Conservation (phyloP, 2,888 invertebrate genomes). For the Caenorhabditis uteleia region DNA sequence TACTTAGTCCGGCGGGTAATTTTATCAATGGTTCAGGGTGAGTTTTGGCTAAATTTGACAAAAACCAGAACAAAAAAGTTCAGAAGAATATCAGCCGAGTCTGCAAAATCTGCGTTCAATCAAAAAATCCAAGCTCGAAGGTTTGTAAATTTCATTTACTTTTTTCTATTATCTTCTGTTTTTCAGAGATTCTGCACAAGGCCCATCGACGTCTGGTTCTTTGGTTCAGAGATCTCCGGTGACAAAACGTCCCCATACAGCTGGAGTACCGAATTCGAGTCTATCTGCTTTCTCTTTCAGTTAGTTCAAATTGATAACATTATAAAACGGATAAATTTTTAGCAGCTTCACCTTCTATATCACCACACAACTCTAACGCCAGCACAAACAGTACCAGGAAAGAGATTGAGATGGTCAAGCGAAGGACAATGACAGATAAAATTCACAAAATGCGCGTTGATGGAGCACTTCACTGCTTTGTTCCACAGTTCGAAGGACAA, state of each 20-base stretch:
- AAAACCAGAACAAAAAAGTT: not conserved
- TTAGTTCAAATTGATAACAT: too few species aligned
- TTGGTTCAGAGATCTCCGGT: not conserved
- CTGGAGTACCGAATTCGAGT: too few species aligned
- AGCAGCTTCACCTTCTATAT: too few species aligned
- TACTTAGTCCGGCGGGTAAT: slow-evolving; percentile 34
- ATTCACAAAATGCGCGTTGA: not conserved
- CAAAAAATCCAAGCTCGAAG: too few species aligned
- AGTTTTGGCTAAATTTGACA: slow-evolving; percentile 3
- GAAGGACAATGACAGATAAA: not conserved
- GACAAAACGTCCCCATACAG: not conserved
- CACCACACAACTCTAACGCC: not conserved
- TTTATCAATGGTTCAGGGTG: slow-evolving; percentile 25
- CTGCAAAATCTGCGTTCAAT: slow-evolving; percentile 5
- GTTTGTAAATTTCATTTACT: too few species aligned
- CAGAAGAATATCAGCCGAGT: slow-evolving; percentile 23
- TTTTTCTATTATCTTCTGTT: too few species aligned
- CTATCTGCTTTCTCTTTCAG: too few species aligned
- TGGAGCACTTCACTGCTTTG: not conserved
- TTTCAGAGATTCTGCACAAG: not conserved
- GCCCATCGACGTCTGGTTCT: not conserved
- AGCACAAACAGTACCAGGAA: not conserved
- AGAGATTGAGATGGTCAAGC: slow-evolving; percentile 1
- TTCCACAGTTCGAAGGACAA: slow-evolving; percentile 2
- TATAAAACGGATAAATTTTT: too few species aligned